Conservation (phyloP, 2,797 vertebrate genomes). For the Fundulus diaphanus region DNA sequence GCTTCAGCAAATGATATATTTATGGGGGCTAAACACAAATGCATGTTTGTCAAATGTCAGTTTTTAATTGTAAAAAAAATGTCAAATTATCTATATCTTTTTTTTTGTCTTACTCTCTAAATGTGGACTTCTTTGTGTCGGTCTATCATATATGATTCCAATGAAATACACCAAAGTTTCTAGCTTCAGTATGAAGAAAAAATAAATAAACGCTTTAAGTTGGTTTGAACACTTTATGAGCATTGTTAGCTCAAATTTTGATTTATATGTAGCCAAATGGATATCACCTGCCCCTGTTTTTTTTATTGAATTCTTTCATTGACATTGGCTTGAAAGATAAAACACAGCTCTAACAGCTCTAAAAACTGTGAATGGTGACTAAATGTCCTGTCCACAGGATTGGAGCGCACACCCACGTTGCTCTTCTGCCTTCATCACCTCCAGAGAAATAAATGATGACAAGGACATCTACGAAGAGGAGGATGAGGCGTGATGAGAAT, state of each 20-base stretch:
- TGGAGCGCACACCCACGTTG: not conserved
- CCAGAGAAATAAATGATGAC: slow-evolving; percentile 7
- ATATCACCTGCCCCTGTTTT: too few relatives aligned
- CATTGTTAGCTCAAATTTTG: not conserved
- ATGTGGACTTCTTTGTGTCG: too few relatives aligned
- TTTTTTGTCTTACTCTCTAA: too few relatives aligned
- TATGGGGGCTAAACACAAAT: not conserved
- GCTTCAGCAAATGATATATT: not conserved
- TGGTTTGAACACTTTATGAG: not conserved
- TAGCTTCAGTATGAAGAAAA: not conserved
- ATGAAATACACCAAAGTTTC: too few relatives aligned
- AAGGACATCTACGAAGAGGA: slow-evolving; percentile 12
- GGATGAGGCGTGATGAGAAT: slow-evolving; percentile 1
- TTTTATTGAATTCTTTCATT: not conserved
- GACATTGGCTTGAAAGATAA: not conserved
- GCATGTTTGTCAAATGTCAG: not conserved
- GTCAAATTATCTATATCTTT: too few relatives aligned
- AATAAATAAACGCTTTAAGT: not conserved
- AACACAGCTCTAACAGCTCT: not conserved
- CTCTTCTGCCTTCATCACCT: not conserved
- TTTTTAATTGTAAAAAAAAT: not conserved
- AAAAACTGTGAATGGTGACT: not conserved
- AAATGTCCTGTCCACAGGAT: not conserved
- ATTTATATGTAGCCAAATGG: too few relatives aligned
- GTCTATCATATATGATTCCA: too few relatives aligned